These are phyloP conservation scores for Pteronura brasiliensis DNA, from an alignment of 2,113 vertebrate species.

Conservation along the genomic window DNA sequence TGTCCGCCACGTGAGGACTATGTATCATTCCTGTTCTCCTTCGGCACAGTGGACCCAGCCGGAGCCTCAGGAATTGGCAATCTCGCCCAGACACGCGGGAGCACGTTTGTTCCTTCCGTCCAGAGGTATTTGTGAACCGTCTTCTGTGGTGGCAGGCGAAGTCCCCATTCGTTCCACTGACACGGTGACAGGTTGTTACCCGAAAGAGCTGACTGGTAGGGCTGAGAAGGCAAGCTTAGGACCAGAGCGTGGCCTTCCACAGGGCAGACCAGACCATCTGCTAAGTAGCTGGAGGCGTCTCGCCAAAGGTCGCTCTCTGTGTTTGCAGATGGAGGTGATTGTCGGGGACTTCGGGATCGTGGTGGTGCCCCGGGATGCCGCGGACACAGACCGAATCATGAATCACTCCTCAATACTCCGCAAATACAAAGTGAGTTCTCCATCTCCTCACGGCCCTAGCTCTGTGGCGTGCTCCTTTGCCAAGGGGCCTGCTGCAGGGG, in stretches of 20 bases:
- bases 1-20: not conserved
- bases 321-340: slow-evolving; percentile 95
- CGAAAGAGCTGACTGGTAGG: not conserved
- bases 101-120: not conserved
- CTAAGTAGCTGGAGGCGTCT: not conserved
- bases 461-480: not conserved
- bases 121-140: not conserved
- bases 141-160: not conserved
- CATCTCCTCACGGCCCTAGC: rapidly evolving
- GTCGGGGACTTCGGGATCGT: slow-evolving; percentile 98
- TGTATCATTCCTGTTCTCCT: not conserved
- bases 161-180: not conserved
- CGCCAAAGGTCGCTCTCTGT: not conserved
- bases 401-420: slow-evolving; percentile 98
- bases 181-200: not conserved
- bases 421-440: slow-evolving; percentile 92
- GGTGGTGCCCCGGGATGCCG: slow-evolving; percentile 95
- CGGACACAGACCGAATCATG: slow-evolving; percentile 95
- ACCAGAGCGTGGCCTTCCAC: not conserved
- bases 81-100: not conserved
- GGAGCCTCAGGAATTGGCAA: not conserved
- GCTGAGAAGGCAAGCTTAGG: not conserved
- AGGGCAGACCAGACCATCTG: not conserved
- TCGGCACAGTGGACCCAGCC: not conserved
- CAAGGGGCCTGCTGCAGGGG: not conserved